These are phyloP conservation scores for Heliconius ismenius DNA, from an alignment of 2,888 invertebrate genomes.

Conservation along the genomic window DNA sequence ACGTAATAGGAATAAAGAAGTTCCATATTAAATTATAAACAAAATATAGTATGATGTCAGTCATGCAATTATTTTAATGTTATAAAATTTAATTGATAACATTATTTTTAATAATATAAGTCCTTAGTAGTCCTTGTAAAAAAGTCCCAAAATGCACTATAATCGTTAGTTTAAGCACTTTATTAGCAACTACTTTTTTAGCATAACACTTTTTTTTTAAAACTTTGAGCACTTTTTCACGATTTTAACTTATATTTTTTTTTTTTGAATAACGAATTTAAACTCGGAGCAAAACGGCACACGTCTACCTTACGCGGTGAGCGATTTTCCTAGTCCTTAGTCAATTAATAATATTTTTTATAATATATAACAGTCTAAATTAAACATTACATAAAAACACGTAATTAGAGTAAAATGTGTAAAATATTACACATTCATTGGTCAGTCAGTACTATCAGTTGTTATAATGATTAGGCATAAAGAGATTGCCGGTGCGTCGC, in stretches of 20 bases:
- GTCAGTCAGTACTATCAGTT: conserved; percentile 23
- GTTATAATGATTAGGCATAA: conserved; percentile 53
- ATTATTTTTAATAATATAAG: not conserved
- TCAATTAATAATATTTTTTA: not conserved
- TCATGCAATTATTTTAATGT: not conserved
- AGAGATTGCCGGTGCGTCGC: conserved; percentile 63
- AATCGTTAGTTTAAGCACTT: too few species aligned
- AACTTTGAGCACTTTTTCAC: too few species aligned
- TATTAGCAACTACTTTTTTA: too few species aligned
- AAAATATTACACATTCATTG: conserved; percentile 2
- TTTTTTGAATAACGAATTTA: too few species aligned
- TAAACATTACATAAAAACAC: not conserved
- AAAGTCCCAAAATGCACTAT: too few species aligned
- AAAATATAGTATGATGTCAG: not conserved
- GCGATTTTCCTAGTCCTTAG: not conserved
- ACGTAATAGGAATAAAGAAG: not conserved
- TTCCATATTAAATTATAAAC: not conserved
- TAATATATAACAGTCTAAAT: not conserved
- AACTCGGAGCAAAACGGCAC: too few species aligned
- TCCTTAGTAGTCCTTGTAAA: too few species aligned
- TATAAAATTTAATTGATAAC: not conserved
- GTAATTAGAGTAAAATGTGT: conserved; percentile 4
- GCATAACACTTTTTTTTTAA: too few species aligned
- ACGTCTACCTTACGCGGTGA: too few species aligned
- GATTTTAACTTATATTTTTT: too few species aligned